phyloP scores from a whole-genome alignment of 35 echinoderm and acorn worm genomes.

The Apostichopus japonicus region DNA sequence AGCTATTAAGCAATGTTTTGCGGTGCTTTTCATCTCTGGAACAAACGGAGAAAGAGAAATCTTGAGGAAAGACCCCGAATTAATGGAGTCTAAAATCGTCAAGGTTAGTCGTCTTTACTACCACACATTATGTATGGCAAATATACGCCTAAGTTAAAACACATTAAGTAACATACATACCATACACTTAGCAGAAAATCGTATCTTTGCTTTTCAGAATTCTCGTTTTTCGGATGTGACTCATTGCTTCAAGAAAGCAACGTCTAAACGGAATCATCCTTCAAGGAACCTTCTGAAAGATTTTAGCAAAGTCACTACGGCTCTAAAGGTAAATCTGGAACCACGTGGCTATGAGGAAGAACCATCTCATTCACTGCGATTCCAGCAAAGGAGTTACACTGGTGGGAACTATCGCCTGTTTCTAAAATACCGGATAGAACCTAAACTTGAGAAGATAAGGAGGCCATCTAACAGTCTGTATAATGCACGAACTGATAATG shows the following conservation, averaged over 20 bases:
- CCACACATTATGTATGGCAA: too few relatives aligned
- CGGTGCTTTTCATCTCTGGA: neutral
- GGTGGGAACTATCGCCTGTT: neutral
- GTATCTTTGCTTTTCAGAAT: neutral
- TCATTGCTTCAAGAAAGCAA: neutral
- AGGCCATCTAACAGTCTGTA: neutral
- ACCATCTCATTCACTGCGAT: neutral
- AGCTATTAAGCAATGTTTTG: neutral
- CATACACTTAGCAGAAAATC: neutral
- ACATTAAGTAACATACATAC: too few relatives aligned
- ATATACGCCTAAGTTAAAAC: too few relatives aligned
- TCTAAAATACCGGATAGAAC: neutral
- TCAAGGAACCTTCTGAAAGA: slow-evolving; percentile 4
- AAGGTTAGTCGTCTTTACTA: neutral
- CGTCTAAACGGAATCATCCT: neutral
- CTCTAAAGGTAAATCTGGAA: neutral
- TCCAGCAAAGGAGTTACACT: neutral
- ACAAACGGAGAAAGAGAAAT: neutral
- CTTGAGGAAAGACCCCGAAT: neutral
- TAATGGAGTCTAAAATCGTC: neutral
- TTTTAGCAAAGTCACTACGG: neutral
- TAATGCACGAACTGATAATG: neutral
- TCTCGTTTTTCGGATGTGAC: neutral
- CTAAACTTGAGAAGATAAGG: neutral
- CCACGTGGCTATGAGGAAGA: neutral